A percentile compares a stretch with the other conserved stretches of the same genome.
Evolutionary conservation across 2,113 vertebrate species (phyloP).

Genomic region (Apeltes quadracus): DNA sequence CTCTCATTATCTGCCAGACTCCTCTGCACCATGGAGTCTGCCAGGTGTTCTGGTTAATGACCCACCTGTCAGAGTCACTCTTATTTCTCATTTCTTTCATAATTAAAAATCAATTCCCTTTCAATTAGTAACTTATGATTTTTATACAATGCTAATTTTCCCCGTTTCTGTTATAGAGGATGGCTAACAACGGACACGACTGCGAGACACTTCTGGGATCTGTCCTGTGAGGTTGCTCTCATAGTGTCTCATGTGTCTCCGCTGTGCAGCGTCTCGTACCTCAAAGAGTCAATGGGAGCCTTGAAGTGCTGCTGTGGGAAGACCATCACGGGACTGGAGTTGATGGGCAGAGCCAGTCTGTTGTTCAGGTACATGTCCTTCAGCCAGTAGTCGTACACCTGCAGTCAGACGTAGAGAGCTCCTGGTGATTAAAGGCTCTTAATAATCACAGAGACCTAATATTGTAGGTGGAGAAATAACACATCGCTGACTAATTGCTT

Average conservation of each 20-base stretch:
- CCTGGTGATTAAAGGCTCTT: neutral
- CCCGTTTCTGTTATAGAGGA: neutral
- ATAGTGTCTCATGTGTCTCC: neutral
- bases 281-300: conserved; percentile 86
- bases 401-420: conserved; percentile 12
- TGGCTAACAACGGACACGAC: neutral
- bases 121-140: neutral
- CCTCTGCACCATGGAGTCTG: conserved; percentile 20
- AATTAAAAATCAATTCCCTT: neutral
- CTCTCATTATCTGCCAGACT: conserved; percentile 31
- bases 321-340: conserved; percentile 93
- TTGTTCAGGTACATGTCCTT: conserved; percentile 98
- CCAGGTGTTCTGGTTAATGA: conserved; percentile 49
- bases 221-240: neutral
- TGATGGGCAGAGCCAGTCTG: conserved; percentile 89
- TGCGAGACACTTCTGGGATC: neutral
- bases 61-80: conserved; percentile 31
- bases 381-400: conserved; percentile 95
- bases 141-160: neutral
- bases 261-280: conserved; percentile 75
- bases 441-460: neutral
- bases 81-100: conserved; percentile 23
- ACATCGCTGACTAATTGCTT: neutral
- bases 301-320: conserved; percentile 89
- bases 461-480: neutral